Conservation (phyloP, 2,888 invertebrate species). For the Trisateles emortualis region DNA sequence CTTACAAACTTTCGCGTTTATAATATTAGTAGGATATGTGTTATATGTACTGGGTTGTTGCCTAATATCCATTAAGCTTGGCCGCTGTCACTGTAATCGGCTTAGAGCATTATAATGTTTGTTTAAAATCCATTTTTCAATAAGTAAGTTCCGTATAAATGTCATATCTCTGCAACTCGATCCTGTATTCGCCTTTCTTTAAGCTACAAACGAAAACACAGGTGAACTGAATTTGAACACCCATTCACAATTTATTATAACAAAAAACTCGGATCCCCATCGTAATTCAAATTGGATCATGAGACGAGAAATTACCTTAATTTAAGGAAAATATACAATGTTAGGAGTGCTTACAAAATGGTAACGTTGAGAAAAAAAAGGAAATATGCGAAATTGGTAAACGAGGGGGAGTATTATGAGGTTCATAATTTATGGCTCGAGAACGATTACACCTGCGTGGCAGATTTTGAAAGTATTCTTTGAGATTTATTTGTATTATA, state of each 20-base stretch:
- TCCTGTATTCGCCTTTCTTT: not conserved
- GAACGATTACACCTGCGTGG: slow-evolving; percentile 47
- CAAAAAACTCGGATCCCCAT: slow-evolving; percentile 37
- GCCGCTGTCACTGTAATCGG: no score
- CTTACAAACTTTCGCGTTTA: no score
- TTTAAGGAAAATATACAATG: slow-evolving; percentile 51
- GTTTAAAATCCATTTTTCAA: no score
- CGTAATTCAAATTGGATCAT: slow-evolving; percentile 56
- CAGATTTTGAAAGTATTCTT: slow-evolving; percentile 27
- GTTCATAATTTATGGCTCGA: slow-evolving; percentile 45
- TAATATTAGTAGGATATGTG: no score
- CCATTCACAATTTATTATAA: slow-evolving; percentile 37
- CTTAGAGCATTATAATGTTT: no score
- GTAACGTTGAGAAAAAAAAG: slow-evolving; percentile 22
- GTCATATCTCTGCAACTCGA: not conserved
- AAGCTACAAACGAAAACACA: slow-evolving; percentile 11
- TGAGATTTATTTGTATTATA: slow-evolving; percentile 38
- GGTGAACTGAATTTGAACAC: slow-evolving; percentile 30
- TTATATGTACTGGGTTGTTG: no score
- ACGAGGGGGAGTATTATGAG: slow-evolving; percentile 49
- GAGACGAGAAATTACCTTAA: slow-evolving; percentile 54
- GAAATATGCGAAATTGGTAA: slow-evolving; percentile 49
- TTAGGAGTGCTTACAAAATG: slow-evolving; percentile 42
- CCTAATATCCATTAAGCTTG: no score
- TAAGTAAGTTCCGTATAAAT: no score